These are phyloP conservation scores for Myotis daubentonii DNA, from an alignment of 2,797 vertebrate genomes.

Conservation along the genomic window DNA sequence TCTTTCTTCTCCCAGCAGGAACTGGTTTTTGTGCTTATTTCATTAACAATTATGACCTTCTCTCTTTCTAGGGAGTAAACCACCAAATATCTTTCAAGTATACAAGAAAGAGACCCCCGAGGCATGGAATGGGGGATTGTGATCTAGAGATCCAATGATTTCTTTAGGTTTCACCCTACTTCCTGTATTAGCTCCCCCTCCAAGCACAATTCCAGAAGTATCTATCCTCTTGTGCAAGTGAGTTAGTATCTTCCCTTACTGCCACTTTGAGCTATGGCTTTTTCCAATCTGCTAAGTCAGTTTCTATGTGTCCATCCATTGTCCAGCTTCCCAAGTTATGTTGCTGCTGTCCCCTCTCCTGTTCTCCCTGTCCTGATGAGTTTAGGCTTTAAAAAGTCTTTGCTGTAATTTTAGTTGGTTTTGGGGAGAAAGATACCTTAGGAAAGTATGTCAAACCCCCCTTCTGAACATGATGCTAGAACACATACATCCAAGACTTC, in stretches of 20 bases:
- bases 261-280: not conserved
- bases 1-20: slow-evolving; percentile 55
- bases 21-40: slow-evolving; percentile 45
- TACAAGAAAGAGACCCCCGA: not conserved
- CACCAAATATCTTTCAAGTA: not conserved
- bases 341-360: not conserved
- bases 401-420: not conserved
- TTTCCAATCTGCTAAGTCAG: not conserved
- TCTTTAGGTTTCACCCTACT: not conserved
- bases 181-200: not conserved
- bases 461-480: not conserved
- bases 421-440: not conserved
- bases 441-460: not conserved
- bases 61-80: not conserved
- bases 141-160: not conserved
- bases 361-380: not conserved
- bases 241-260: not conserved
- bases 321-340: not conserved
- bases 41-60: not conserved
- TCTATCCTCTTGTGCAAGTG: not conserved
- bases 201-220: not conserved
- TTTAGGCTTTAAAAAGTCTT: not conserved
- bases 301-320: not conserved
- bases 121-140: not conserved
- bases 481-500: not conserved